Percentiles rank a stretch among this genome's conserved stretches.
phyloP scores from a whole-genome alignment of 2,113 vertebrate genomes.

The Xiphias gladius region DNA sequence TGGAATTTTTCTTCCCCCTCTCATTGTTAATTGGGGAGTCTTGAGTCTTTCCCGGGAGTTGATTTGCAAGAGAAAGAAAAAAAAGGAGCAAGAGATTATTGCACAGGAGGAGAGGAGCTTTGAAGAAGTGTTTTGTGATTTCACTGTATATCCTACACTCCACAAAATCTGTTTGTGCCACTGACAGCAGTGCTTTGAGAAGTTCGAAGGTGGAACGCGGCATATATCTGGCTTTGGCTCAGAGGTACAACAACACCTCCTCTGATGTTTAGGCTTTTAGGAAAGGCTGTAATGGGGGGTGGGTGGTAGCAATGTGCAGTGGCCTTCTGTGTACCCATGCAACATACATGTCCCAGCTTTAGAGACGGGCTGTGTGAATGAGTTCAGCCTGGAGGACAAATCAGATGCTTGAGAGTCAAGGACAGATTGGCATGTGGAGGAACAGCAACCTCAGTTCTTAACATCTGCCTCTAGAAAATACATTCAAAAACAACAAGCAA shows the following conservation, averaged over 20 bases:
- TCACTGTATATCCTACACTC: slow-evolving; percentile 67
- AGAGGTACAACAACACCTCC: slow-evolving; percentile 74
- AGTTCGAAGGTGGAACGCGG: slow-evolving; percentile 79
- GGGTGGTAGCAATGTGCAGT: slow-evolving; percentile 55
- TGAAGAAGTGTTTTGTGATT: slow-evolving; percentile 84
- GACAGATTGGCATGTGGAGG: slow-evolving; percentile 67
- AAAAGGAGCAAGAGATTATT: slow-evolving; percentile 83
- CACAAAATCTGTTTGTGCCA: slow-evolving; percentile 77
- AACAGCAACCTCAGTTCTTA: slow-evolving; percentile 64
- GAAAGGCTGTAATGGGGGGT: slow-evolving; percentile 25
- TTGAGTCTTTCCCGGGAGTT: slow-evolving; percentile 81
- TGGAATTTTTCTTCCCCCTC: slow-evolving; percentile 81
- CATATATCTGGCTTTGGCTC: slow-evolving; percentile 70
- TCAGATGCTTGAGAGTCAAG: slow-evolving; percentile 63
- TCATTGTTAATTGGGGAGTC: slow-evolving; percentile 86
- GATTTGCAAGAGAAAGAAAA: slow-evolving; percentile 85
- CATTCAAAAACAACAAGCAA: slow-evolving; percentile 63
- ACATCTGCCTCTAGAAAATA: slow-evolving; percentile 68
- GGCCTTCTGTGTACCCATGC: slow-evolving; percentile 61
- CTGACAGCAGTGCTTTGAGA: slow-evolving; percentile 72
- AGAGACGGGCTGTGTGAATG: slow-evolving; percentile 30
- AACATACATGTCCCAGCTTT: slow-evolving; percentile 57
- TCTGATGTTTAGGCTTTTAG: slow-evolving; percentile 69
- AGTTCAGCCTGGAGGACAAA: slow-evolving; percentile 59
- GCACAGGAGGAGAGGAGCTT: slow-evolving; percentile 83